These are phyloP conservation scores for Brachypteracias leptosomus DNA, from an alignment of 2,113 vertebrate species.

Conservation along the genomic window DNA sequence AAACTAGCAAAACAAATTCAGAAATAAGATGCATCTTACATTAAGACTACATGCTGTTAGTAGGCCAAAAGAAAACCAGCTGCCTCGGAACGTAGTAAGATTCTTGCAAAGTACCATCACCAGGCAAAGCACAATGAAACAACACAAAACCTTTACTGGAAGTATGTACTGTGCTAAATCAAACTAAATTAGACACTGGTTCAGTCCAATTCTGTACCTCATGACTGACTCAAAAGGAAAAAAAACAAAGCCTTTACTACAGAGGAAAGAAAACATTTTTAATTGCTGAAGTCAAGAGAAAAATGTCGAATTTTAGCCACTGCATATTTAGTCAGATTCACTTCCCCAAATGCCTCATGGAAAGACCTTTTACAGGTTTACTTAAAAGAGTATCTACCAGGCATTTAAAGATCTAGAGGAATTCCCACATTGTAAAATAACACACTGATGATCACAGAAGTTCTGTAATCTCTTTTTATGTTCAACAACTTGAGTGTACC, in stretches of 20 bases:
- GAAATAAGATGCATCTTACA: not conserved
- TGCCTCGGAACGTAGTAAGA: not conserved
- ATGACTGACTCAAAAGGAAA: not conserved
- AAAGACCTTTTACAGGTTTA: not conserved
- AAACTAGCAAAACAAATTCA: not conserved
- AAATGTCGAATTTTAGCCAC: not conserved
- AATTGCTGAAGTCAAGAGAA: not conserved
- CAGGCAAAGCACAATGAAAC: constrained; percentile 4
- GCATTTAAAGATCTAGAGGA: not conserved
- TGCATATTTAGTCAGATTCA: not conserved
- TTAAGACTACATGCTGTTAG: not conserved
- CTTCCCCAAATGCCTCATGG: not conserved
- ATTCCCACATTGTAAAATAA: not conserved
- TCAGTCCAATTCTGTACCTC: not conserved
- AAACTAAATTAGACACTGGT: not conserved
- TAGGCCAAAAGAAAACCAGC: constrained; percentile 20
- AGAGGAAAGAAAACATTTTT: not conserved
- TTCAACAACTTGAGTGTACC: not conserved
- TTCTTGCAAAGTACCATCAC: constrained; percentile 1
- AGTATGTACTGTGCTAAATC: not conserved
- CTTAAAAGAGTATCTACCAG: not conserved
- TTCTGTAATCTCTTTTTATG: not conserved
- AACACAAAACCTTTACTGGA: constrained; percentile 1
- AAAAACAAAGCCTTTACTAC: not conserved
- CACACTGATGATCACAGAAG: not conserved